phyloP scores from a whole-genome alignment of 2,797 vertebrate species.

The Bradypodion pumilum region DNA sequence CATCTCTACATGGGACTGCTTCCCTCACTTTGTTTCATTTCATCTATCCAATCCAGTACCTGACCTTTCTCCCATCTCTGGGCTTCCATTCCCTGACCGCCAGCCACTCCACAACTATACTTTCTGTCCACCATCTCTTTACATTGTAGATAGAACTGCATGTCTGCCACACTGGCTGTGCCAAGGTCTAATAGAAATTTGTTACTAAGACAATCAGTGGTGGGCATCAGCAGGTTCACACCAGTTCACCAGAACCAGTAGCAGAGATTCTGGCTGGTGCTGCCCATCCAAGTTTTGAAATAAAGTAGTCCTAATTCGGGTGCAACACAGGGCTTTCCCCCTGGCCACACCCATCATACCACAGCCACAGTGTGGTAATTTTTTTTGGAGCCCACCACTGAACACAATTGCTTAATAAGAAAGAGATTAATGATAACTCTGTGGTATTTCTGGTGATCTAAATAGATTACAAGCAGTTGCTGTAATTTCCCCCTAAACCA shows the following conservation, averaged over 20 bases:
- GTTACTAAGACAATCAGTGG: slow-evolving; percentile 36
- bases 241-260: no score
- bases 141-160: not conserved
- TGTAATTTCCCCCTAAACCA: not conserved
- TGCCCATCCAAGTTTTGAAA: no score
- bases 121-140: not conserved
- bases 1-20: no score
- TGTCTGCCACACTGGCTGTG: no score
- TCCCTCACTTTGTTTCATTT: not conserved
- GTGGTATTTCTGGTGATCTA: slow-evolving; percentile 25
- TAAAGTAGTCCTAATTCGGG: no score
- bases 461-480: slow-evolving; percentile 36
- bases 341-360: no score
- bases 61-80: not conserved
- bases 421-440: slow-evolving; percentile 47
- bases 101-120: not conserved
- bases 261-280: no score
- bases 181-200: not conserved
- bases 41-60: not conserved
- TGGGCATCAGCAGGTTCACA: no score
- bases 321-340: no score
- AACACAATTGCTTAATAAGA: slow-evolving; percentile 40
- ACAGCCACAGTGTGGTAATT: no score
- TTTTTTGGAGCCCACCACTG: no score
- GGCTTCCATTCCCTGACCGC: not conserved